Base-by-base conservation (phyloP, 92 coral and sea anemone species). In the Plumapathes pennacea region DNA sequence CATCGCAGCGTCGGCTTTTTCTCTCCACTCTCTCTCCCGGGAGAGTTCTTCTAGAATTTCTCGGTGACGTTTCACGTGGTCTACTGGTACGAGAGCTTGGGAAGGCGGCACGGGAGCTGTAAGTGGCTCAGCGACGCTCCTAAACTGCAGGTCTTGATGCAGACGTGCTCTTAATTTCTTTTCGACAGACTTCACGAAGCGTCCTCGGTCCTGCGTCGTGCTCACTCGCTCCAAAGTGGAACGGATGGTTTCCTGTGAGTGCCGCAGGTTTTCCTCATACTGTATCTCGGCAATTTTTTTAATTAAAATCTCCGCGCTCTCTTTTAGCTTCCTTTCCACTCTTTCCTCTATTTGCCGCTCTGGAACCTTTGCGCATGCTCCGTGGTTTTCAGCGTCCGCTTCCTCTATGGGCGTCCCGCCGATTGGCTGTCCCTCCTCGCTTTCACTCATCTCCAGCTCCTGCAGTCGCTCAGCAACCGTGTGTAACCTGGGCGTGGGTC, bases 241-340 rank as follows among this genome's bases (percentile, higher is more conserved):
- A 28, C 85, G 76, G 9, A 90, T 62, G 14, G 80, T 85, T 42
- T 84, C 82, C 32, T 92, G 86, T 21, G 85, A 69, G 25, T 71
- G 77, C 28, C 80, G 66, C 59, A 89, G 77, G 54, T 89, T 86
- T 54, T 88, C 96, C 30, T 80, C 82, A 46, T 89, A 77, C 49
- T 92, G 96, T 25, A 88, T 81, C 47, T 92, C 98, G 1, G 98
- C 98, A 33, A 92, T 52, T 62, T 92, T 92, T 12, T 90, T 80
- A 30, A 89, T 77, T 42, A 92, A 60, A 17, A 88, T 80, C 7
- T 88, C 96, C 13, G 84, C 65, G 46, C 78, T 80, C 34, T 78
- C 89, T 17, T 69, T 71, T 12, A 88, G 66, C 65, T 71, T 78
- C 8, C 57, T 58, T 36, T 62, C 68, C 14, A 78, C 64, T 7